Evolutionary conservation across 1,140 invertebrate genomes (phyloP).

Genomic region (Nephila pilipes): DNA sequence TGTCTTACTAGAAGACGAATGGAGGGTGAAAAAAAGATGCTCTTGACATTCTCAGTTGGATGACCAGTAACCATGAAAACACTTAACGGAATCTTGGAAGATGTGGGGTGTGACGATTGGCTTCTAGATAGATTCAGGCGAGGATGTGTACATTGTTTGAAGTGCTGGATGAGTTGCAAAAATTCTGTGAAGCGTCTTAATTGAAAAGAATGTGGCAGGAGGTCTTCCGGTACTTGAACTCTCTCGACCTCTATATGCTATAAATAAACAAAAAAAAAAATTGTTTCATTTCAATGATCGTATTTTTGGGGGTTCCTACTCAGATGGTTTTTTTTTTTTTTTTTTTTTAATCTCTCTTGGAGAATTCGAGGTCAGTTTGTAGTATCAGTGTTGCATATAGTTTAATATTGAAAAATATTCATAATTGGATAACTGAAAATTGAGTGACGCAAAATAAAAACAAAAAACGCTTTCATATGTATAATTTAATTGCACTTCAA

Average conservation of each 20-base stretch:
- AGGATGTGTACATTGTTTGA: constrained; percentile 34
- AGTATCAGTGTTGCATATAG: too few relatives aligned
- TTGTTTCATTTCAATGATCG: too few relatives aligned
- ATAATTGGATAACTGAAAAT: too few relatives aligned
- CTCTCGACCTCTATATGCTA: background rate
- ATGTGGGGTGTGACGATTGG: constrained; percentile 33
- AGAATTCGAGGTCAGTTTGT: too few relatives aligned
- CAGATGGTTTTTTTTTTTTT: too few relatives aligned
- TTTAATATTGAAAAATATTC: too few relatives aligned
- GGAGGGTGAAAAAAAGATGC: background rate
- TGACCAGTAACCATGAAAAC: constrained; percentile 42
- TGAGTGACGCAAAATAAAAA: too few relatives aligned
- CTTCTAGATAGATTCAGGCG: background rate
- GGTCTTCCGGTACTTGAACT: constrained; percentile 25
- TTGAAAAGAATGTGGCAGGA: background rate
- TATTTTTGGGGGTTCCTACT: too few relatives aligned
- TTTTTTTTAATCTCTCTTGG: too few relatives aligned
- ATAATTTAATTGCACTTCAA: too few relatives aligned
- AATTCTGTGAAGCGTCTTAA: background rate
- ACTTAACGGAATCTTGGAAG: background rate
- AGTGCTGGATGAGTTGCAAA: background rate
- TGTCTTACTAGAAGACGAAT: constrained; percentile 28
- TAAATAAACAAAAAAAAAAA: too few relatives aligned
- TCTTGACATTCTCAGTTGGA: constrained; percentile 40
- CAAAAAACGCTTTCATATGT: too few relatives aligned